Base-by-base conservation (phyloP, 2,888 invertebrate species). In the Lochmaea crataegi region DNA sequence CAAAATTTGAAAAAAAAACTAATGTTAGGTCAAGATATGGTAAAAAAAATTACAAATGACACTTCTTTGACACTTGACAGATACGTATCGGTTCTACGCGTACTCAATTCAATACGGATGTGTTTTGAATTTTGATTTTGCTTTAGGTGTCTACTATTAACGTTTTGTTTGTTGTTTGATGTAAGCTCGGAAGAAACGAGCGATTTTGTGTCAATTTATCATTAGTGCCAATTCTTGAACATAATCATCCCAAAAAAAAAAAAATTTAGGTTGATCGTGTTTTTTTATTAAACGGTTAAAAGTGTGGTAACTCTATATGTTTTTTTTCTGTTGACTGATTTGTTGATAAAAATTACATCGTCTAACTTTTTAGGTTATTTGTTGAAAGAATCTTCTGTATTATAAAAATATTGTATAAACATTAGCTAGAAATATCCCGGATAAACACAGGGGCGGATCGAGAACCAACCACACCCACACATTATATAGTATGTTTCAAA, bases 161-260 rank as follows among this genome's bases (percentile, higher is more conserved):
- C 22, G 22, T 4, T 22, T n/a, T 58, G n/a, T 26, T 12, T 26
- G 6, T 16, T 32, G 57, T 58, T 58, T 58, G 3, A 32, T 58
- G 57, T 58, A 58, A 58, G 26, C 32, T 26, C 26, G 12, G 57
- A 32, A 32, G 32, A 58, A 32, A 12, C 10, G 6, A 42, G 22
- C 68, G 41, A 60, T 48, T 68, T 48, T 60, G 68, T 68, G 68
- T 68, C 68, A 68, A 68, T 68, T 68, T 60, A 32, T 26, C 48
- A 51, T 57, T 68, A 68, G 68, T 68, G 68, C 68, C 68, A 68
- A 68, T 68, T 68, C 41, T 48, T 48, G 26, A 68, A 32, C 41
- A 48, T 68, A 68, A 60, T 68, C 60, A 68, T 48, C 67, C 45
- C 42, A 64, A 65, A 60, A 68, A 63, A 64, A 65, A 60, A 68